Evolutionary conservation across 2,797 vertebrate genomes (phyloP).

Genomic region (Nyctibius grandis): DNA sequence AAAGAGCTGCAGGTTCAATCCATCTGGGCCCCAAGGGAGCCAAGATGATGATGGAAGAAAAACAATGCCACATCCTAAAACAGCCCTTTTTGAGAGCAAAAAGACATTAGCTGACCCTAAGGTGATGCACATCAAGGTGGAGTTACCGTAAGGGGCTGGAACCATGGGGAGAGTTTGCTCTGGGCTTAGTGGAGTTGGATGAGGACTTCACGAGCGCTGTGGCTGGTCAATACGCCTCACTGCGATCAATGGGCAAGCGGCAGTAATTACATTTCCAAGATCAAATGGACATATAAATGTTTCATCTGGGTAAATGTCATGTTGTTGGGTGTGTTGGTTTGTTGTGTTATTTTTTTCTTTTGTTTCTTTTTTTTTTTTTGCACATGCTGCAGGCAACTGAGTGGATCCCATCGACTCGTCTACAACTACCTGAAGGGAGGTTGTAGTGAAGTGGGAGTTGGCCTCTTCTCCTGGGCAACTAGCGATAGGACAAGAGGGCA

Average conservation of each 20-base stretch:
- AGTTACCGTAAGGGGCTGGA: background rate
- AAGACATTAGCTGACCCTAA: background rate
- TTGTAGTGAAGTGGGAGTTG: too few species aligned
- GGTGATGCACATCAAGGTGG: background rate
- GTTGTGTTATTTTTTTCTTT: background rate
- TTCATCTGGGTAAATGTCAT: conserved; percentile 23
- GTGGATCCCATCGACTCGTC: background rate
- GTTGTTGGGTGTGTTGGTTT: background rate
- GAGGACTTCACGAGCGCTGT: conserved; percentile 1
- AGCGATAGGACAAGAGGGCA: too few species aligned
- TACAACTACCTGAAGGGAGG: too few species aligned
- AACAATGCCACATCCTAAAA: fast-evolving
- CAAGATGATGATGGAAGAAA: background rate
- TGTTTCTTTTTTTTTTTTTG: background rate
- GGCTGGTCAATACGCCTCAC: conserved; percentile 21
- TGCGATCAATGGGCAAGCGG: conserved; percentile 29
- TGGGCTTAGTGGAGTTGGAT: background rate
- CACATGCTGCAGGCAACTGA: background rate
- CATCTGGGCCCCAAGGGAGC: background rate
- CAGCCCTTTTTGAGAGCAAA: background rate
- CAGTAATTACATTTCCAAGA: conserved; percentile 57
- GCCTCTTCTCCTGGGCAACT: too few species aligned
- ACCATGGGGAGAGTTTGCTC: background rate
- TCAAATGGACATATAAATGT: conserved; percentile 59
- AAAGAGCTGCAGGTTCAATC: background rate